Percentiles rank a stretch among this genome's conserved stretches.
phyloP scores from a whole-genome alignment of 2,888 invertebrate species.

The Lepidocyrtoides sp. region DNA sequence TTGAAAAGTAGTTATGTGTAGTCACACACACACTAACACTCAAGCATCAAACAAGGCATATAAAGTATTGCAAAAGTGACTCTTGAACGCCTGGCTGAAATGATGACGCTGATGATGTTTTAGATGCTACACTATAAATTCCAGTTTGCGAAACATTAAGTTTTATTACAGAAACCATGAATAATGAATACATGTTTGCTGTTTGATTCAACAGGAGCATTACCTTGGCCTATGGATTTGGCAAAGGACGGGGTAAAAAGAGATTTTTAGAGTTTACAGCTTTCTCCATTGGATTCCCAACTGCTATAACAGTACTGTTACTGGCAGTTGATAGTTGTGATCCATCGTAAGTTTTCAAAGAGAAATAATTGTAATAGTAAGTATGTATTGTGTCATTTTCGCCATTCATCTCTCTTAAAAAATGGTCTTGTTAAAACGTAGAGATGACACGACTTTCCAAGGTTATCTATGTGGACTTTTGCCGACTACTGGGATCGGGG shows the following conservation, averaged over 20 bases:
- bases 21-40: background rate
- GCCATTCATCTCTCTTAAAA: background rate
- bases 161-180: background rate
- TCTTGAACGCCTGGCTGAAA: background rate
- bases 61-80: background rate
- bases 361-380: background rate
- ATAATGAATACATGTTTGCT: background rate
- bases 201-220: constrained; percentile 60
- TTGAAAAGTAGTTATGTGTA: background rate
- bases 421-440: background rate
- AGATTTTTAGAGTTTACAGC: constrained; percentile 75
- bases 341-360: constrained; percentile 30
- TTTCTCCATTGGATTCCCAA: constrained; percentile 73
- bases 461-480: constrained; percentile 17
- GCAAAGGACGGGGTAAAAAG: constrained; percentile 74
- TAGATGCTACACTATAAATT: background rate
- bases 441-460: constrained; percentile 37
- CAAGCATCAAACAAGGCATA: too few species aligned
- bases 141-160: constrained; percentile 2
- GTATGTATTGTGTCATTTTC: background rate
- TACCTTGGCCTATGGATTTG: constrained; percentile 60
- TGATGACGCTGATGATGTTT: background rate
- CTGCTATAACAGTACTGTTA: constrained; percentile 65
- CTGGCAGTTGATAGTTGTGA: constrained; percentile 67
- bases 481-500: constrained; percentile 72